These are phyloP conservation scores for Eulemur coronatus DNA, from an alignment of 2,797 vertebrate species.

Conservation along the genomic window DNA sequence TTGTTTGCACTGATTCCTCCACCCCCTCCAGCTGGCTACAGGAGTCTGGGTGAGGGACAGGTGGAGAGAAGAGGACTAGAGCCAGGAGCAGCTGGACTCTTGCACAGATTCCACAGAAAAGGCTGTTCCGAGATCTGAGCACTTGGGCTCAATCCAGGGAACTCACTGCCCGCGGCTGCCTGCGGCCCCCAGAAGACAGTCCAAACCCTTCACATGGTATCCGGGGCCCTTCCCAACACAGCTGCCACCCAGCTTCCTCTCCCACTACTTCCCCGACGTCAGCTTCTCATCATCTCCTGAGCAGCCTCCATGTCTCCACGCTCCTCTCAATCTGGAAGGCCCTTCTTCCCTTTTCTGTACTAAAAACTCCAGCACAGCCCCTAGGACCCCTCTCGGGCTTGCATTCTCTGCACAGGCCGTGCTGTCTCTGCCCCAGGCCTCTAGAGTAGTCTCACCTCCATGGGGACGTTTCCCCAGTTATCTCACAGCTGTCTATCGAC, in stretches of 20 bases:
- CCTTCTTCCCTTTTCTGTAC: not conserved
- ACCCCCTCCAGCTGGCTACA: not conserved
- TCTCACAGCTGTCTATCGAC: not conserved
- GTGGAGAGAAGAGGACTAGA: not conserved
- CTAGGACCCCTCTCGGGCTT: not conserved
- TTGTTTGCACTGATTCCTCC: not conserved
- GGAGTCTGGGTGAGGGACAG: not conserved
- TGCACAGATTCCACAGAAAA: not conserved
- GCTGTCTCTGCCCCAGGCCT: not conserved
- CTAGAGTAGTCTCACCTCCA: fast-evolving
- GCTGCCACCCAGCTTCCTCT: not conserved
- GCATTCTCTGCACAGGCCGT: not conserved
- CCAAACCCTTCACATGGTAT: not conserved
- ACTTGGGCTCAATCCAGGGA: not conserved
- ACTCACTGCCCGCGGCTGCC: not conserved
- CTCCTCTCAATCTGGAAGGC: not conserved
- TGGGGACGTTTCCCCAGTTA: not conserved
- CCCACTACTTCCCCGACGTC: not conserved
- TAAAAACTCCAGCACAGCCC: not conserved
- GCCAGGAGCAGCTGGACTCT: slow-evolving; percentile 51
- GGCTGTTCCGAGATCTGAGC: not conserved
- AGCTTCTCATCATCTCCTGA: not conserved
- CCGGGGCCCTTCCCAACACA: not conserved
- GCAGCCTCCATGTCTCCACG: not conserved
- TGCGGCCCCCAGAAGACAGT: not conserved